Conservation (phyloP, 1,140 invertebrate genomes). For the Telenomus remus region DNA sequence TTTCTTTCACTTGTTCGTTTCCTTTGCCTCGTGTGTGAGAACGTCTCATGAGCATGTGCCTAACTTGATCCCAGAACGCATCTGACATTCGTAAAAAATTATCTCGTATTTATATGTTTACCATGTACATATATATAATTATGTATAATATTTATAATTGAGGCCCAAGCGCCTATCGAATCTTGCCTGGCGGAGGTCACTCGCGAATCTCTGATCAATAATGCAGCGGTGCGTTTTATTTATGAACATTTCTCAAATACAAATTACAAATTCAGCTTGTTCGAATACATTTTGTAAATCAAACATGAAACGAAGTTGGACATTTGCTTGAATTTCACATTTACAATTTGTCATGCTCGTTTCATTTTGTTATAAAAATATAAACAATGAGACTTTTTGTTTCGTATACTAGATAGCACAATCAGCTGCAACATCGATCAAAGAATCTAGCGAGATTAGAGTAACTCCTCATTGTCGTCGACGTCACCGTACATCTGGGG, state of each 20-base stretch:
- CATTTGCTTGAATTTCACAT: too few relatives aligned
- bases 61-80: slow-evolving; percentile 71
- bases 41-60: slow-evolving; percentile 52
- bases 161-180: slow-evolving; percentile 57
- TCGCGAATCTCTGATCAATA: slow-evolving; percentile 38
- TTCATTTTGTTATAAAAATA: not conserved
- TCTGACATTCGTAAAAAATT: slow-evolving; percentile 61
- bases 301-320: too few relatives aligned
- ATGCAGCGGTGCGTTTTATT: not conserved
- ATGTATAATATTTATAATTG: slow-evolving; percentile 60
- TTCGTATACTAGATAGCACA: not conserved
- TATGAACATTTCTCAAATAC: not conserved
- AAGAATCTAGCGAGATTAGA: slow-evolving; percentile 61
- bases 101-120: slow-evolving; percentile 58
- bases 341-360: too few relatives aligned
- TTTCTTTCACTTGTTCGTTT: slow-evolving; percentile 3
- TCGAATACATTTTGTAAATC: too few relatives aligned
- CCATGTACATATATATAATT: slow-evolving; percentile 53
- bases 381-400: not conserved
- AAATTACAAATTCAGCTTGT: too few relatives aligned
- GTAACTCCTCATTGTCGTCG: slow-evolving; percentile 73
- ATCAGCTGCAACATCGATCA: slow-evolving; percentile 53
- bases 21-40: slow-evolving; percentile 11
- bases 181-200: slow-evolving; percentile 62
- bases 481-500: slow-evolving; percentile 73